Conservation (phyloP, 2,797 vertebrate genomes). For the Serranus cabrilla region DNA sequence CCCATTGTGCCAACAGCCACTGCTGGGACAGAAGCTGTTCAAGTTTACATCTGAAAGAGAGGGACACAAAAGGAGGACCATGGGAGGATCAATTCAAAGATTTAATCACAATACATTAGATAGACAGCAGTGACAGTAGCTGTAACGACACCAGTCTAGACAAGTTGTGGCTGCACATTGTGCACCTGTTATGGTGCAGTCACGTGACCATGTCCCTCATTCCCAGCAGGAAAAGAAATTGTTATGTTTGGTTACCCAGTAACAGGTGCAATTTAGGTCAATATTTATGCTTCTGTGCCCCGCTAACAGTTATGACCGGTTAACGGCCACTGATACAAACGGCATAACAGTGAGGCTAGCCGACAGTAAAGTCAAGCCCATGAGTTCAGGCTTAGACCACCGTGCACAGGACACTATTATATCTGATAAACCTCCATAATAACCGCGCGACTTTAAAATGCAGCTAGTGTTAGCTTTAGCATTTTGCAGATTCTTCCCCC, state of each 20-base stretch:
- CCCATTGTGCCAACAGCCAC: constrained; percentile 90
- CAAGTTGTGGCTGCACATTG: constrained; percentile 7
- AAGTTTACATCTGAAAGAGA: constrained; percentile 87
- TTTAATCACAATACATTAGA: background rate
- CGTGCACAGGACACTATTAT: background rate
- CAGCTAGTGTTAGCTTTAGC: constrained; percentile 61
- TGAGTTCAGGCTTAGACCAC: background rate
- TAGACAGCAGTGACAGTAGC: background rate
- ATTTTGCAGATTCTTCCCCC: constrained; percentile 36
- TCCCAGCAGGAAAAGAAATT: constrained; percentile 45
- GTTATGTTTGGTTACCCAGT: constrained; percentile 19
- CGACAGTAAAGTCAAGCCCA: background rate
- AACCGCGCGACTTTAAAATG: background rate
- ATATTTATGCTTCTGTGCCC: constrained; percentile 8
- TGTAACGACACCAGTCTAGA: constrained; percentile 15
- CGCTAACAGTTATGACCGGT: background rate
- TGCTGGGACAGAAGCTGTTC: constrained; percentile 68
- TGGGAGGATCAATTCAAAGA: background rate
- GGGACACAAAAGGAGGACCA: constrained; percentile 24
- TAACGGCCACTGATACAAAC: background rate
- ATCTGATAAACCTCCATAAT: background rate
- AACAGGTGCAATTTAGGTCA: constrained; percentile 59
- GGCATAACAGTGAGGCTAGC: background rate
- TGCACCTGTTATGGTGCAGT: constrained; percentile 66
- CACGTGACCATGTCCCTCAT: constrained; percentile 51